Base-by-base conservation (phyloP, 2,888 invertebrate genomes). In the Molorchus minor region DNA sequence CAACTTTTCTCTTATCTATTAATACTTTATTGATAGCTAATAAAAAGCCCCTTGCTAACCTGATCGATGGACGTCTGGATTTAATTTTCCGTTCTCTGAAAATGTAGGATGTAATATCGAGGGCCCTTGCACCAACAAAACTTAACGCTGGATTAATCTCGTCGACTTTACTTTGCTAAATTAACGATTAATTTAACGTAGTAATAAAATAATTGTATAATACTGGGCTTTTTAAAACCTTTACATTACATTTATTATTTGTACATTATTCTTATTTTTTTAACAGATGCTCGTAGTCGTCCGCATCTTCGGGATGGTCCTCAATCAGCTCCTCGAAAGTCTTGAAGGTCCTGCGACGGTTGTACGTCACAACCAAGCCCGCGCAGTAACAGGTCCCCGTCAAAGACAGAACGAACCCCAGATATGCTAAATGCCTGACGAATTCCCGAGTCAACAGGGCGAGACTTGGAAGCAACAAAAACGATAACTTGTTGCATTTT, bases 351-450 rank as follows among this genome's bases (percentile, higher is more conserved):
- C 79, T 69, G 20, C 79, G 78, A 65, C 82, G 78, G 58, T 76
- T 80, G 76, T 82, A 88, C 15, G 84, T 81, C n/a, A 85, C 78
- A 56, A 84, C 73, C 45, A 87, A 73, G 13, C 87, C 87, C 43
- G 82, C 83, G 62, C 84, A 84, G 68, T 87, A 88, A 69, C 85
- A 86, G 43, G 83, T 80, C 15, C 82, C 80, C 12, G 84, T 83
- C 33, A 87, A 72, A 4, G 85, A 80, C 17, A 87, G 72, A 29
- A 87, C 82, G 71, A 87, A 84, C 19, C 82, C 84, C 56, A 88
- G 77, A 71, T 87, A 87, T 65, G 83, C 81, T 71, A 86, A 80
- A 70, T 87, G 85, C 2, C 86, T 81, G 15, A 84, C 72, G 67
- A 87, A 84, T 61, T 84, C 87, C 77, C 82, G 77, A 21, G 84